Conservation (phyloP, 2,113 vertebrate species). For the Barnardius zonarius region DNA sequence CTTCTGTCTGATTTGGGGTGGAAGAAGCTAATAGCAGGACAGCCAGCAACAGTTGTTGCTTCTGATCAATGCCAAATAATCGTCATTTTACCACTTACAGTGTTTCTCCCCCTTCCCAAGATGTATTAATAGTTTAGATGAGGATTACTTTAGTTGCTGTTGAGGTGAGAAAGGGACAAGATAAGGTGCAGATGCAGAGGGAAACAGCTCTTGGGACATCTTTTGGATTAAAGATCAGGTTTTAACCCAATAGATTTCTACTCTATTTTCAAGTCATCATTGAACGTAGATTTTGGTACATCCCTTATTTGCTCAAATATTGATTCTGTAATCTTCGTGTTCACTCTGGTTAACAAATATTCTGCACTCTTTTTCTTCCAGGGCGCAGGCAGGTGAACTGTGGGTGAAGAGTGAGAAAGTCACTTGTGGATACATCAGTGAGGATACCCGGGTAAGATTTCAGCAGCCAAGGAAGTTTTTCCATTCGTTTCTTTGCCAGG, state of each 20-base stretch:
- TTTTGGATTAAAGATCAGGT: neutral
- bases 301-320: neutral
- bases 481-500: neutral
- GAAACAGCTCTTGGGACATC: neutral
- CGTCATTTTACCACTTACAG: neutral
- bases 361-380: conserved; percentile 48
- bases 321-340: neutral
- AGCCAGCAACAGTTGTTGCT: neutral
- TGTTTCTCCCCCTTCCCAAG: neutral
- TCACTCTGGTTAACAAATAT: neutral
- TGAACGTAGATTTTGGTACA: neutral
- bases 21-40: neutral
- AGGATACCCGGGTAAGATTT: conserved; percentile 88
- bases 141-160: neutral
- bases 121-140: neutral
- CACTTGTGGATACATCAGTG: conserved; percentile 97
- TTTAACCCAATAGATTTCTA: neutral
- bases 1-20: neutral
- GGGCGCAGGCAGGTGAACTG: conserved; percentile 94
- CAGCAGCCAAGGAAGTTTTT: neutral
- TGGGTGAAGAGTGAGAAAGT: conserved; percentile 99
- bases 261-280: neutral
- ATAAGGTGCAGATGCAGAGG: neutral
- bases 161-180: neutral
- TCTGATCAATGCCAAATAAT: neutral